Evolutionary conservation across 2,888 invertebrate genomes (phyloP), one percentile per base, ranked within the genome.

Genomic region (Oegoconia quadripuncta): DNA sequence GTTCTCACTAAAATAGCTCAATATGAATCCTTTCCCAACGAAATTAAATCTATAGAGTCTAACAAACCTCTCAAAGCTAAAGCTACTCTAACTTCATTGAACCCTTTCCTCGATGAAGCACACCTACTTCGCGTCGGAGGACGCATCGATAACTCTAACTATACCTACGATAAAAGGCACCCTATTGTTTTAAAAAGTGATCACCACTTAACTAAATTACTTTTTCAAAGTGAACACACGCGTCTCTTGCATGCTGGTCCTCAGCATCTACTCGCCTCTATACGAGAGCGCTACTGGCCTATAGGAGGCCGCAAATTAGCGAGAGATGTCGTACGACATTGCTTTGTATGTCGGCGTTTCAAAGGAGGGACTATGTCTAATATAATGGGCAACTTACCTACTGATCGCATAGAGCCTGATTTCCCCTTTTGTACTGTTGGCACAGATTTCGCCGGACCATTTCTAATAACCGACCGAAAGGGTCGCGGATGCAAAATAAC

Each of bases 371-470:
- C 37, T 6, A 23, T 40, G 17, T 9, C 9, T 16, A 20, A 32
- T 23, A 44, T 37, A 12, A 44, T 44, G 44, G 40, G 40, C 3
- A 37, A 43, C 16, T 25, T 43, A 4, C 43, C 43, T 5, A 6
- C n/a, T 5, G 32, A 39, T 5, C 28, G 36, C 17, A 20, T 25
- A 41, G 39, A 13, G 12, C 29, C 9, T 40, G 48, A 22, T 47
- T 43, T 23, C 42, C 47, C 1, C 44, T 34, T 35, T 34, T 6
- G 7, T 14, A 31, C 27, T 27, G 12, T 11, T 9, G 36, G 26
- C 12, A 13, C 30, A 0, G 39, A 43, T 9, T 43, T 37, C 22
- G 37, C 38, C 9, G 42, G 32, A 25, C 39, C 45, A 1, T 41
- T 39, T 12, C 12, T 28, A n/a, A 41, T 45, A 16, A 33, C 18